Evolutionary conservation across 1,140 invertebrate genomes (phyloP).

Genomic region (Aphaenogaster rudis): DNA sequence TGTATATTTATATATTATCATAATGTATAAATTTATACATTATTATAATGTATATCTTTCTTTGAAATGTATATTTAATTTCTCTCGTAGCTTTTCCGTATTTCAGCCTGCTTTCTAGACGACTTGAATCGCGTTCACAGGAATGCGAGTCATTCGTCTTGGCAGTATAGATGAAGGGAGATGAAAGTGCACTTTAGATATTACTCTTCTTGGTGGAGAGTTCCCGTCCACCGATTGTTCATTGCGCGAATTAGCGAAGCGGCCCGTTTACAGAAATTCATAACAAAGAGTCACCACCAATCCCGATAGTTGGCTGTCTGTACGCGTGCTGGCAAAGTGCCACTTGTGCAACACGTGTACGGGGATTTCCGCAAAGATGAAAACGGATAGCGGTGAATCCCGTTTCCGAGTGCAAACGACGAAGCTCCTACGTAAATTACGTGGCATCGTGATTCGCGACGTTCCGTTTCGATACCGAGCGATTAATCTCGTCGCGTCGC

Average conservation of each 20-base stretch:
- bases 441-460: neutral
- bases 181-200: constrained; percentile 45
- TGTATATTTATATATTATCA: neutral
- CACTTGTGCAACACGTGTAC: constrained; percentile 53
- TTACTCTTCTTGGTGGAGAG: neutral
- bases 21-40: neutral
- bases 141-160: neutral
- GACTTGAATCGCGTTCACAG: neutral
- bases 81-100: neutral
- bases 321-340: neutral
- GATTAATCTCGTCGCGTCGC: constrained; percentile 15
- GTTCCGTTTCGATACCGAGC: constrained; percentile 4
- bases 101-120: neutral
- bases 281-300: constrained; percentile 21
- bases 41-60: neutral
- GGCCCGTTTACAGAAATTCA: constrained; percentile 3
- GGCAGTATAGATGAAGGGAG: neutral
- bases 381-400: constrained; percentile 26
- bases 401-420: neutral
- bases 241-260: constrained; percentile 26
- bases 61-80: neutral
- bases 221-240: constrained; percentile 11
- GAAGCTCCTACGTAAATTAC: neutral
- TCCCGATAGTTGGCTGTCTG: constrained; percentile 17
- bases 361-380: constrained; percentile 47